Evolutionary conservation across 2,113 vertebrate species (phyloP), one percentile per base, ranked within the genome.

Genomic region (Struthio camelus): DNA sequence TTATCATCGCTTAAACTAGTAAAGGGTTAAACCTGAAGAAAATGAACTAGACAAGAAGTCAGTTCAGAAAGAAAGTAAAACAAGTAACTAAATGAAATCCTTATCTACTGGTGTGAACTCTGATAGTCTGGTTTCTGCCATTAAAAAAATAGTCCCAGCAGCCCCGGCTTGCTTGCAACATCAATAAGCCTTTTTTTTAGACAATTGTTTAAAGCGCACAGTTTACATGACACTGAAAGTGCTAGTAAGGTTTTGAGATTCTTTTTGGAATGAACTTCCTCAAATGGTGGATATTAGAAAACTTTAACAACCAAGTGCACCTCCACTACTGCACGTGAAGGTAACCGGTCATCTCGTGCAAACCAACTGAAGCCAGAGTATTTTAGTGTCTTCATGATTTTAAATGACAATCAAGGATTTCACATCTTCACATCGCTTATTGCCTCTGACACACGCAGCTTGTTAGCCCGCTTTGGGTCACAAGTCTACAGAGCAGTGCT

Each of bases 161-260:
- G 54, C 46, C 81, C 62, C 27, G 88, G 14, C 46, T 89, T 27
- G 10, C 27, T 84, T 90, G 51, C 51, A 91, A 70, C 51, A 87
- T 51, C 78, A 69, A 32, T 58, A 89, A 89, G 51, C 40, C 82
- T 96, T 86, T 87, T 87, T 44, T 95, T 94, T 71, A 93, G 91
- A 96, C 71, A 87, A 71, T 20, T 61, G 27, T 94, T 94, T 90
- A 76, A 97, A 95, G 72, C 5, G 12, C 58, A 92, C 6, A 34
- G 80, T 90, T 94, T 78, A 72, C 17, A 6, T 59, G 92, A 75
- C 94, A 95, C 17, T 75, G 58, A 78, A 94, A 95, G 76, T 5
- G 30, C 40, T 88, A 38, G 76, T 19, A 72, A 17, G 28, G 11
- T 73, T 65, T 80, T 94, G 58, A 97, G 88, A 94, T 19, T 84